Base-by-base conservation (phyloP, 2,888 invertebrate species). In the Caenorhabditis drosophilae region DNA sequence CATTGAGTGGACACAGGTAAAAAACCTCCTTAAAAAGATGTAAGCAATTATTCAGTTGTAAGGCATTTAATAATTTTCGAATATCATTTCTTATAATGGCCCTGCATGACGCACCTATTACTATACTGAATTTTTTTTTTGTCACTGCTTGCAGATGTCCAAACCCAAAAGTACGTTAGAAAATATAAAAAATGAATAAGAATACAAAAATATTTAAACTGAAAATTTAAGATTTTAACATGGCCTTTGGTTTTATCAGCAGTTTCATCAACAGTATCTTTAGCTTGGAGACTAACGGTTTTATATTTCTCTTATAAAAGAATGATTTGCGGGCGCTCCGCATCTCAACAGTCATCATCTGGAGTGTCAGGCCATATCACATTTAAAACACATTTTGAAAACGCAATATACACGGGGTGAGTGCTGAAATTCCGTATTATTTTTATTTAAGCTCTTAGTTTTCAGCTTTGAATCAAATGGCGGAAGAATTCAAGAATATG, bases 31-130 rank as follows among this genome's bases (percentile, higher is more conserved):
- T 27, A 40, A 41, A 35, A 34, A 20, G 6, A 11, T 36, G 12
- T 26, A 2, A 22, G 4, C 26, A 15, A 34, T 31, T 54, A 36
- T 11, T 26, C n/a, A 44, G 1, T 44, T 60, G 47, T 7, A 31
- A 75, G 70, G 77, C 78, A 18, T 83, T 83, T 68, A 82, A 84
- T 71, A 83, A 81, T 56, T 83, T 83, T 51, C 76, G 83, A n/a
- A 78, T 83, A 27, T 73, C 79, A 25, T 83, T 83, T 44, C 75
- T 83, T 31, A 70, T 84, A 46, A 75, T 83, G 75, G 42, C 72
- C 12, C 66, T 82, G 2, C 80, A 84, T 57, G 82, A 84, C 50
- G 68, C 64, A 18, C 83, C 83, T 9, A 77, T 83, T 75, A 81
- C 80, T 4, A 49, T 82, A 35, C 49, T 77, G 57, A 84, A 84